Conservation (phyloP, 2,113 vertebrate species). For the Actenoides lindsayi region DNA sequence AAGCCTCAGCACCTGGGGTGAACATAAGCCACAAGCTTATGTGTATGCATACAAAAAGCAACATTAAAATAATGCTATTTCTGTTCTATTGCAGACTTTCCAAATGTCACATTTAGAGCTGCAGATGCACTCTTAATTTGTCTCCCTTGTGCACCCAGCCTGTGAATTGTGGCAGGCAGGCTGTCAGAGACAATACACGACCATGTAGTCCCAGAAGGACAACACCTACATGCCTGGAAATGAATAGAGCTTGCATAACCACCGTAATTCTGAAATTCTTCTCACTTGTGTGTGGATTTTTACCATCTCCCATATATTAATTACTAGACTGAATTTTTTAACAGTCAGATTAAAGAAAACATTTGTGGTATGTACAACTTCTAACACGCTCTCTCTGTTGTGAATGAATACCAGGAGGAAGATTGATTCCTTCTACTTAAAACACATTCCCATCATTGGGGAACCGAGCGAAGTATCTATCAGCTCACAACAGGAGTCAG, state of each 20-base stretch:
- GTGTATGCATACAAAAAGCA: constrained; percentile 10
- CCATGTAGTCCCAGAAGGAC: background rate
- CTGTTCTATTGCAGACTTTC: background rate
- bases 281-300: background rate
- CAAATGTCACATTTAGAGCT: constrained; percentile 44
- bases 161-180: background rate
- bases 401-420: background rate
- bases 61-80: constrained; percentile 25
- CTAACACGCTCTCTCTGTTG: background rate
- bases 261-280: background rate
- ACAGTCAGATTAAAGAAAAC: background rate
- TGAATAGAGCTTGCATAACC: background rate
- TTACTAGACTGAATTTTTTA: background rate
- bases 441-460: background rate
- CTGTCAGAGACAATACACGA: background rate
- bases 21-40: background rate
- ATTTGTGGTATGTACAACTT: accelerated
- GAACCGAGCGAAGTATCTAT: background rate
- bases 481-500: background rate
- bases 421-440: background rate
- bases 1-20: background rate
- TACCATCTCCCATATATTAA: background rate
- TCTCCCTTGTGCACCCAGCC: background rate
- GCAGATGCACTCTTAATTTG: constrained; percentile 26
- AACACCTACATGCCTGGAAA: background rate